Evolutionary conservation across 2,113 vertebrate genomes (phyloP), one percentile per base, ranked within the genome.

Genomic region (Nicator chloris): DNA sequence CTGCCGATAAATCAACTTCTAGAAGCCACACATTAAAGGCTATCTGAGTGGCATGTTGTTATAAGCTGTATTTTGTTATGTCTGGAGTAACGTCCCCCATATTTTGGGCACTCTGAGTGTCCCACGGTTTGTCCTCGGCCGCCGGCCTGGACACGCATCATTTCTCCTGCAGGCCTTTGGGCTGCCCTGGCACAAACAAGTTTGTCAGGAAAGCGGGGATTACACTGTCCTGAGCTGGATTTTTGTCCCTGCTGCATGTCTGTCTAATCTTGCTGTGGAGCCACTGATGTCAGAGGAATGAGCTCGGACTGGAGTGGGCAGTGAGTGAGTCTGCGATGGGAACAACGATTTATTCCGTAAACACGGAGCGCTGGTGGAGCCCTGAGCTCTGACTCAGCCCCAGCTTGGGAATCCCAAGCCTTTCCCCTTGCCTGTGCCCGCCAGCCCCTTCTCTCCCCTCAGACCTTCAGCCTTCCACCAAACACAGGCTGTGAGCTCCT

Each of bases 71-170:
- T 81, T 92, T 91, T 70, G 24, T 56, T 78, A 49, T 50, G 12
- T 21, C 28, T 96, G 75, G 37, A 39, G 54, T 23, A 61, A 37
- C 2, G 1, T 10, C 47, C 8, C 26, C 30, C 2, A 0, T 49
- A 2, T 45, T 90, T 76, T 54, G 64, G 28, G 27, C 16, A 19
- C 19, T 13, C 42, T 30, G 53, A 22, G 35, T 35, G 23, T 39
- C 44, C 45, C 40, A 12, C 0, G 27, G 21, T 66, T 33, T 49
- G 14, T 40, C 27, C 51, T 64, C 24, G 0, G 47, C 22, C 13
- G 2, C 1, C 6, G 30, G 30, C 33, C 31, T 5, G 63, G 69
- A 21, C 35, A 6, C 14, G 0, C 27, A 0, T 9, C 0, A 0
- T 56, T 89, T 59, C 51, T 51, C 7, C 77, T 2, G 13, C 3